phyloP scores from a whole-genome alignment of 1,140 invertebrate species.

The Drosophila equinoxialis region DNA sequence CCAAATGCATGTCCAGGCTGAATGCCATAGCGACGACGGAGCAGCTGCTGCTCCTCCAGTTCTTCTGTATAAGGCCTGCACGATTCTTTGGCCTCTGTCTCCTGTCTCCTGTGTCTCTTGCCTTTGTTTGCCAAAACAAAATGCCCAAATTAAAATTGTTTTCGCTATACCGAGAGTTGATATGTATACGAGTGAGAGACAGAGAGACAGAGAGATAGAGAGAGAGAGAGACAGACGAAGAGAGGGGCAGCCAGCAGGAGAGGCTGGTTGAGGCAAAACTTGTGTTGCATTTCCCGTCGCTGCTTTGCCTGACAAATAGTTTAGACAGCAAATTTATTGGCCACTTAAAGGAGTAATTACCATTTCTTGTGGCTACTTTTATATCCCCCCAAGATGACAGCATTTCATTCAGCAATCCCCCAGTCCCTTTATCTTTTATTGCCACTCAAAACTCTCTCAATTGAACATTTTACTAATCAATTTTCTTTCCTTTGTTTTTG shows the following conservation, averaged over 20 bases:
- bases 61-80: conserved; percentile 71
- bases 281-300: conserved; percentile 70
- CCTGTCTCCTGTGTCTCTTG: conserved; percentile 19
- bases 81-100: conserved; percentile 50
- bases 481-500: conserved; percentile 26
- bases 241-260: not conserved
- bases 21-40: conserved; percentile 41
- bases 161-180: conserved; percentile 38
- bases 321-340: conserved; percentile 83
- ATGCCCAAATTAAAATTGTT: conserved; percentile 82
- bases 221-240: not conserved
- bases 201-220: not conserved
- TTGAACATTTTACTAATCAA: conserved; percentile 35
- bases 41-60: conserved; percentile 29
- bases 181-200: conserved; percentile 31
- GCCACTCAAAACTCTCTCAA: conserved; percentile 15
- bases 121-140: conserved; percentile 81
- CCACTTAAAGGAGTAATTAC: conserved; percentile 82
- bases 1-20: conserved; percentile 18
- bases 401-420: conserved; percentile 50
- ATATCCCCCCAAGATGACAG: conserved; percentile 74
- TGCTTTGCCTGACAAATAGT: conserved; percentile 82
- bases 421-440: too few species aligned
- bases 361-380: conserved; percentile 67
- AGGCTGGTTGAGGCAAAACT: conserved; percentile 10